Conservation (phyloP, 2,113 vertebrate species). For the Anoura caudifer region DNA sequence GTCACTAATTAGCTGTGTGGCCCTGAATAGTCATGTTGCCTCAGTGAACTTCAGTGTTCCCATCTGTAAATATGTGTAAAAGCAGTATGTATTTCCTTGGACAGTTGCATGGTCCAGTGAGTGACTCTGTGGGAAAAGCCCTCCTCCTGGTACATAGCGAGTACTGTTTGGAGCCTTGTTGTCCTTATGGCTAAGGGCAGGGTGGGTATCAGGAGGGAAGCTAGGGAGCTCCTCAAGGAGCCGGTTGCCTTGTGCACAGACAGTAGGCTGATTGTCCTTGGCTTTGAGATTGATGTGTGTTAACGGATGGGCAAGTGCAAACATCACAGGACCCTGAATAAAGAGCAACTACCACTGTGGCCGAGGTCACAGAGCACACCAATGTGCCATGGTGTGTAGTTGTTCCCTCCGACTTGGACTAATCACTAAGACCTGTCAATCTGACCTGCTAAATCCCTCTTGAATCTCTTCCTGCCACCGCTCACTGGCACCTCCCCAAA, state of each 20-base stretch:
- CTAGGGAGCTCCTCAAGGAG: background rate
- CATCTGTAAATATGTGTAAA: background rate
- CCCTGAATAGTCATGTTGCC: background rate
- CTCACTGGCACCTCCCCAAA: background rate
- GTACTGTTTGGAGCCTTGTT: too few relatives aligned
- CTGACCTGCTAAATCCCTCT: background rate
- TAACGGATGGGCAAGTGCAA: background rate
- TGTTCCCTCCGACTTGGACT: background rate
- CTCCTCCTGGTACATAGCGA: background rate
- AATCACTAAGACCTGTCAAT: background rate
- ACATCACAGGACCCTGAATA: background rate
- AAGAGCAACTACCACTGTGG: background rate
- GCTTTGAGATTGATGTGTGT: background rate
- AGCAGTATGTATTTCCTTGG: background rate
- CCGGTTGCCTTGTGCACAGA: background rate
- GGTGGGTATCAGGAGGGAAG: background rate
- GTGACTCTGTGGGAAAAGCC: background rate
- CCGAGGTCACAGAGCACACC: background rate
- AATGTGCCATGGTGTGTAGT: background rate
- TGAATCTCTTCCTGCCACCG: background rate
- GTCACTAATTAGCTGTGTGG: background rate
- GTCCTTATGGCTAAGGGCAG: background rate
- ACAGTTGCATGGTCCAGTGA: background rate
- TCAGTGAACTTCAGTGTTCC: background rate
- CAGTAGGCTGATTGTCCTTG: background rate